Evolutionary conservation across 2,113 vertebrate genomes (phyloP), one percentile per base, ranked within the genome.

Genomic region (Rhinolophus sinicus): DNA sequence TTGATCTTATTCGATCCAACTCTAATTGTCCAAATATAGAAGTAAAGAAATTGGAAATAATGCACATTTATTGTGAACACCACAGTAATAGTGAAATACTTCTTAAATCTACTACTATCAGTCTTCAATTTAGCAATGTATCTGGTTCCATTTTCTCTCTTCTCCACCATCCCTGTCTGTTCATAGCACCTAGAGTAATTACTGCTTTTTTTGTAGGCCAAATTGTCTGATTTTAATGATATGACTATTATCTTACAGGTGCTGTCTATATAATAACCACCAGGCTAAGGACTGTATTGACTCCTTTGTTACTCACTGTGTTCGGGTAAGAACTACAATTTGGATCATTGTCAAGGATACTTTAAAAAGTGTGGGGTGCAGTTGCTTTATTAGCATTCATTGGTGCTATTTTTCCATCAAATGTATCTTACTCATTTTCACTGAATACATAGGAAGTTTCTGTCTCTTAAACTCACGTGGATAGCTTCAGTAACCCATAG

Each of bases 251-350:
- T 70, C 90, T 98, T 98, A 33, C 97, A 99, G 99, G 96, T 99
- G 99, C 98, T 99, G 99, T 97, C 98, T 99, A 50, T 99, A 99
- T 96, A 99, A 99, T 98, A 99, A 99, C 97, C 99, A 99, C 97
- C 99, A 99, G 97, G 99, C 99, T 33, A 99, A 99, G 98, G 99
- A 99, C 98, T 99, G 99, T 98, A 99, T 99, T 76, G 99, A 99
- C 97, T 99, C 99, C 50, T 99, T 99, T 98, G 99, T 99, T 88
- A 99, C 99, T 38, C 99, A 99, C 93, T 99, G 99, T 86, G 99
- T 99, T 95, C 98, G 99, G 98, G 99, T 99, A 98, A 95, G 99
- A 35, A 6, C 92, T 90, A 38, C 6, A 90, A 1, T 93, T 92
- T 89, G 72, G 54, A 67, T 75, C 70, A 12, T 94, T 73, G 3